These are phyloP conservation scores for Girardia tigrina DNA, from an alignment of 2,888 invertebrate species.

Conservation along the genomic window DNA sequence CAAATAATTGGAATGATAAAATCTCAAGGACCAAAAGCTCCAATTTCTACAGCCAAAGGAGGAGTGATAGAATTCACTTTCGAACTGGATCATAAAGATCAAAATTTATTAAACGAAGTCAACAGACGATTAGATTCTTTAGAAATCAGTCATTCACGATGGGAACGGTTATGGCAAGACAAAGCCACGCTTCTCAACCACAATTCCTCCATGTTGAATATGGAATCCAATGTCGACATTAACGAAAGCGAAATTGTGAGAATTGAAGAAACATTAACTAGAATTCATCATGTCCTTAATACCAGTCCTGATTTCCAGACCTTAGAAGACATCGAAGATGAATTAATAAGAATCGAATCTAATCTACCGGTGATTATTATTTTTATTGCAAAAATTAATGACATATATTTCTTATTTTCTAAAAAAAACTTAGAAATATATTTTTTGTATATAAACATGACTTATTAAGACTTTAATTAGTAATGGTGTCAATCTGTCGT, in stretches of 20 bases:
- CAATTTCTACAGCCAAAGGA: background rate
- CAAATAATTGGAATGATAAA: conserved; percentile 19
- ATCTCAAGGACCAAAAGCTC: background rate
- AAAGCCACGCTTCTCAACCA: background rate
- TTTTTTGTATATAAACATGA: too few species aligned
- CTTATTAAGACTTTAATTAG: too few species aligned
- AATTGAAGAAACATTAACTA: background rate
- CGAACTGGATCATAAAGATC: conserved; percentile 13
- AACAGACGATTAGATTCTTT: conserved; percentile 12
- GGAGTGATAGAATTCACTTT: background rate
- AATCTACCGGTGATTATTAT: background rate
- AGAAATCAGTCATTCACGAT: conserved; percentile 13
- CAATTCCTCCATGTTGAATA: background rate
- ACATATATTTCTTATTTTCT: too few species aligned
- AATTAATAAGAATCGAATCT: conserved; percentile 17
- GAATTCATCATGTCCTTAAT: background rate
- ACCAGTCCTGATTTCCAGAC: background rate
- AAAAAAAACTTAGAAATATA: too few species aligned
- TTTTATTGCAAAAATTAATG: too few species aligned
- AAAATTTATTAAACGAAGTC: background rate
- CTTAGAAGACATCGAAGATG: background rate
- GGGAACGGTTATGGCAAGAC: conserved; percentile 13
- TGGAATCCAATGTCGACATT: background rate
- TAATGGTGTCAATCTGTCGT: too few species aligned
- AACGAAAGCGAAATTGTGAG: background rate